Base-by-base conservation (phyloP, 2,888 invertebrate species). In the Adelphocoris suturalis region DNA sequence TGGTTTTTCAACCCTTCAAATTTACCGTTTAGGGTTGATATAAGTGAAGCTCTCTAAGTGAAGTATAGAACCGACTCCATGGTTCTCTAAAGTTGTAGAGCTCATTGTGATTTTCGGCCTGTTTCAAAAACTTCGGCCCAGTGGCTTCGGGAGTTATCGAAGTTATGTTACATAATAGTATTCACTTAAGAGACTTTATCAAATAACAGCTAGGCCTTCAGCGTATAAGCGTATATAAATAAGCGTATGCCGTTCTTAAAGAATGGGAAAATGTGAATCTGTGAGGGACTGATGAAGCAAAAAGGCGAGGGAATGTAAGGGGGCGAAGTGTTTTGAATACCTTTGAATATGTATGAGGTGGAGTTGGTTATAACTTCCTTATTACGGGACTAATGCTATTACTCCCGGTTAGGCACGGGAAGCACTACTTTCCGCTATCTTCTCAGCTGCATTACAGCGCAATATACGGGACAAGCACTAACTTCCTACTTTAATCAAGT, bases 291-390 rank as follows among this genome's bases (percentile, higher is more conserved):
- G 23, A 68, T 68, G 68, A 27, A 68, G 68, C 23, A 68, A 68
- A 68, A 19, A 12, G n/a, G 57, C 23, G 68, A 12, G 23, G 23
- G 68, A 68, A 68, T 68, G 23, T 27, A 68, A 7, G 7, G n/a
- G 19, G 19, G n/a, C 61, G 68, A 23, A 23, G 37, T 19, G 78
- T 78, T 19, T 78, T 46, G 19, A 78, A 78, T 78, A 46, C 46
- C 78, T 47, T 78, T 78, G 78, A 78, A 78, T 78, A 78, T 78
- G 78, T 78, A 78, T 78, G 78, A 78, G 78, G 46, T 19, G 46
- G 46, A 47, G 78, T 16, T 78, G 78, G 47, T 78, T 46, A 78
- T 78, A 78, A 78, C 78, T 78, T 78, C 78, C 78, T 78, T 78
- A 78, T 68, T 68, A 68, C 19, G 23, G 68, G 68, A 23, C 68